These are phyloP conservation scores for Coluber constrictor DNA, from an alignment of 2,797 vertebrate genomes.

Conservation along the genomic window DNA sequence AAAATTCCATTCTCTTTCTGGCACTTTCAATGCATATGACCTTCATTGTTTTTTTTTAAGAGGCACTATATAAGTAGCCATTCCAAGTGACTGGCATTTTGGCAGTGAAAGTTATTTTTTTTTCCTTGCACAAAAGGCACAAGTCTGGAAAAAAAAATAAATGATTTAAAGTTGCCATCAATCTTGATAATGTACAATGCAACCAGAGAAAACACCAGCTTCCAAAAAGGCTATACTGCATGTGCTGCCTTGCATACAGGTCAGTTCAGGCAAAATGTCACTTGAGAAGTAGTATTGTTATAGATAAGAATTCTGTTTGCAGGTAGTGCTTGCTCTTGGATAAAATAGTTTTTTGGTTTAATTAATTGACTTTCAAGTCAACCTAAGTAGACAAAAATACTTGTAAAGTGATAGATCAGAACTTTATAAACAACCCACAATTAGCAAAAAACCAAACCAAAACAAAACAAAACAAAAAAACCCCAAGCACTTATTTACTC, in stretches of 20 bases:
- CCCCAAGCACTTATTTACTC: not conserved
- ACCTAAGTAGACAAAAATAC: constrained; percentile 20
- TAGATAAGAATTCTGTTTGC: not conserved
- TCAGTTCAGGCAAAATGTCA: constrained; percentile 24
- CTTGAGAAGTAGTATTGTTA: not conserved
- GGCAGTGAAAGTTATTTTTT: not conserved
- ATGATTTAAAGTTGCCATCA: constrained; percentile 7
- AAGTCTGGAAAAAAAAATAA: not conserved
- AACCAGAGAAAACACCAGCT: constrained; percentile 9
- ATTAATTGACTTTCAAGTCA: not conserved
- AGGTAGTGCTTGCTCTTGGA: fast-evolving
- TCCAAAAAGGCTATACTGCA: constrained; percentile 16
- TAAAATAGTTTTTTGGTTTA: not conserved
- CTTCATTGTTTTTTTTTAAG: not conserved
- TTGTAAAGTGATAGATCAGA: not conserved
- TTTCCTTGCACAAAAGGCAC: not conserved
- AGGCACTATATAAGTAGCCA: not conserved
- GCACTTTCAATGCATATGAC: not conserved
- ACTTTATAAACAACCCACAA: constrained; percentile 14
- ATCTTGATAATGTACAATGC: not conserved
- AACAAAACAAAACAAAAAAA: not conserved
- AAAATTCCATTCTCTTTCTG: not conserved
- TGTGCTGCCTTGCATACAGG: constrained; percentile 8
- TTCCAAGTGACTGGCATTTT: not conserved
- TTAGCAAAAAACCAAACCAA: not conserved